Evolutionary conservation across 92 coral and sea anemone species (phyloP), one percentile per base, ranked within the genome.

Genomic region (Zoanthus solanderi): DNA sequence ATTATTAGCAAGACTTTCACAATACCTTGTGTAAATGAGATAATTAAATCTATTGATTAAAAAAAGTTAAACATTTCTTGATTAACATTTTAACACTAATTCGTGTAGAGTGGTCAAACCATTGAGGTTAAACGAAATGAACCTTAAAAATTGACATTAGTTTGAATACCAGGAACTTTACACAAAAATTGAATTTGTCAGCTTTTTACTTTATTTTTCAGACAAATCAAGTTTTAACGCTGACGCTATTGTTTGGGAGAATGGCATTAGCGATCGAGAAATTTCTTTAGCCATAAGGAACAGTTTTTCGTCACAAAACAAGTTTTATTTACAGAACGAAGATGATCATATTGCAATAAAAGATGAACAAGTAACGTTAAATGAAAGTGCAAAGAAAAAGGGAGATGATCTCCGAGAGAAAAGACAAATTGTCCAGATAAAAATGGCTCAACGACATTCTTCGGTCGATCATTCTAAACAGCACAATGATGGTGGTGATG

Each of bases 371-470:
- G 58, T 15, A 11, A 57, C 71, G 1, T 61, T 23, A 13, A 56
- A 46, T 37, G 50, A 78, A 78, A 78, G 11, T 17, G 12, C 9
- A 57, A 66, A 34, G 45, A 48, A 45, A 57, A 78, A 57, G 7
- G 42, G 30, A 47, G 71, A 28, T 12, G 29, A 78, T 31, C 2
- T 67, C 7, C 52, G 18, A 58, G 29, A 16, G 7, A 23, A 30
- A 28, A 44, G 32, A 15, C 69, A 69, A 28, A 29, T 17, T 23
- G 72, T 57, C 52, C 31, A 61, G 11, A 58, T 56, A 16, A 45
- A 52, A 34, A 60, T 60, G 69, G 12, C 52, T 15, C 83, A 47
- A 47, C 71, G 50, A 42, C 57, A 57, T 77, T 77, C 82, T 7
- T 16, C 30, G 37, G 17, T 30, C 46, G 58, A 75, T 48, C 47